phyloP scores from a whole-genome alignment of 2,888 invertebrate genomes.

The Camponotus fellah region DNA sequence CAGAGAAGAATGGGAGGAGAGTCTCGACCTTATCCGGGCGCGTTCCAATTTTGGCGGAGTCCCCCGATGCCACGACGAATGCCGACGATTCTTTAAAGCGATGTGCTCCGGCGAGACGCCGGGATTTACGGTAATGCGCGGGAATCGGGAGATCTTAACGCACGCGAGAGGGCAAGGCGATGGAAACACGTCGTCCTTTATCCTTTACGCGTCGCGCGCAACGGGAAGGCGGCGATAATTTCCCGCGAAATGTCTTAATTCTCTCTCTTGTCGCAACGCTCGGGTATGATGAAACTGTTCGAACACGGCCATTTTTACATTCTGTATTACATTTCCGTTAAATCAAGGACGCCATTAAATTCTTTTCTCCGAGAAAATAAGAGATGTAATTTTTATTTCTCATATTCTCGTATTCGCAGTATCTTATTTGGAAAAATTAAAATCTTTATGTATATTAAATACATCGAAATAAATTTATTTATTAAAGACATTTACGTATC shows the following conservation, averaged over 20 bases:
- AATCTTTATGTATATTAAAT: not conserved
- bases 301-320: conserved; percentile 5
- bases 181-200: conserved; percentile 35
- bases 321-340: not conserved
- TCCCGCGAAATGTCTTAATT: conserved; percentile 35
- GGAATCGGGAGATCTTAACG: conserved; percentile 46
- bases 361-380: not conserved
- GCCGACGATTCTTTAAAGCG: conserved; percentile 50
- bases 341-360: not conserved
- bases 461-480: not conserved
- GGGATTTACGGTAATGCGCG: conserved; percentile 49
- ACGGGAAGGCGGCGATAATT: conserved; percentile 20
- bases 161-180: conserved; percentile 1
- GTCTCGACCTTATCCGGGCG: conserved; percentile 1
- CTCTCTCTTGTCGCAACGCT: not conserved
- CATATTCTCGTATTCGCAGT: not conserved
- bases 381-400: not conserved
- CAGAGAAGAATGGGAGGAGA: conserved; percentile 30
- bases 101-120: conserved; percentile 30
- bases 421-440: not conserved
- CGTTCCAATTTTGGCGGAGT: conserved; percentile 48
- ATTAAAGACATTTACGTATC: not conserved
- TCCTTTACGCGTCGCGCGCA: conserved; percentile 8
- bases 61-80: conserved; percentile 44
- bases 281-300: not conserved